Conservation (phyloP, 2,113 vertebrate species). For the Syngnathus typhle region DNA sequence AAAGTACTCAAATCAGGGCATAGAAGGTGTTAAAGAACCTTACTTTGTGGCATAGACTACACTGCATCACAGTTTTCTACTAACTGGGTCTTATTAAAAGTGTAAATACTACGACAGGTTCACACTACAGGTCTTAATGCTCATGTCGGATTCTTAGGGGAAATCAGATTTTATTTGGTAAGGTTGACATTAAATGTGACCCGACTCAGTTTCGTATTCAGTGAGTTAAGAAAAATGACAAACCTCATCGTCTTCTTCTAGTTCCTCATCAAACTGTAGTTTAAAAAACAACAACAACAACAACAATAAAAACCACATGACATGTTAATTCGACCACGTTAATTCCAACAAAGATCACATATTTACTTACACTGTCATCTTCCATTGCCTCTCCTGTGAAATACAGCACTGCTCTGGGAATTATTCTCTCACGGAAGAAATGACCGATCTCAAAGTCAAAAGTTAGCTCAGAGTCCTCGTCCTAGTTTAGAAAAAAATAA, state of each 20-base stretch:
- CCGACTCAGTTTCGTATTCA: neutral
- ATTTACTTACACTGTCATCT: constrained; percentile 80
- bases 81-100: too few relatives aligned
- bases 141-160: too few relatives aligned
- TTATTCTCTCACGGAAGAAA: constrained; percentile 94
- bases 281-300: constrained; percentile 26
- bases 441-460: constrained; percentile 97
- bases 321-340: neutral
- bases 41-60: neutral
- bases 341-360: neutral
- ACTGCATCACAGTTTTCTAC: too few relatives aligned
- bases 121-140: too few relatives aligned
- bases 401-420: constrained; percentile 93
- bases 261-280: constrained; percentile 89
- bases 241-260: constrained; percentile 97
- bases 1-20: neutral
- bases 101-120: too few relatives aligned
- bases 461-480: constrained; percentile 90
- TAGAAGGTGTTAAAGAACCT: neutral
- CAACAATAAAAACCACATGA: neutral
- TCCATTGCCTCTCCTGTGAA: constrained; percentile 97
- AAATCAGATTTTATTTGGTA: too few relatives aligned
- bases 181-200: too few relatives aligned
- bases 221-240: constrained; percentile 26
- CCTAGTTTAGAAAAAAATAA: constrained; percentile 63